phyloP scores from a whole-genome alignment of 2,113 vertebrate species.

The Chrysemys picta region DNA sequence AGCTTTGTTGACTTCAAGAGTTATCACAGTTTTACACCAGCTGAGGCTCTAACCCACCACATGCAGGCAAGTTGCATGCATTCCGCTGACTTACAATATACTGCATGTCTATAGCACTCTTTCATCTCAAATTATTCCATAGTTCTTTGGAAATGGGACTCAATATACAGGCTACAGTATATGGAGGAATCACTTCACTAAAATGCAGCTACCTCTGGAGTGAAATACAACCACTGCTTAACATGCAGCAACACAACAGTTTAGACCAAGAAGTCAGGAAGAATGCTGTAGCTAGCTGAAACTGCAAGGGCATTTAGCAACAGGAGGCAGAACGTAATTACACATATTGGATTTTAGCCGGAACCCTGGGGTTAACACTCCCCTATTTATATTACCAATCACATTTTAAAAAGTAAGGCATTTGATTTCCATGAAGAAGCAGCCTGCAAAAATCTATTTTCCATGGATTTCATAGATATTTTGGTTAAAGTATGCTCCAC shows the following conservation, averaged over 20 bases:
- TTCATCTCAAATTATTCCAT: neutral
- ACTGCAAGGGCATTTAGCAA: neutral
- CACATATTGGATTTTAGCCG: neutral
- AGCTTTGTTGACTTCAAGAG: neutral
- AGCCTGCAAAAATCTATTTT: neutral
- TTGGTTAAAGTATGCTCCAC: neutral
- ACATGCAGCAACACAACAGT: neutral
- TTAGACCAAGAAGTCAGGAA: accelerated
- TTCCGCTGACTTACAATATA: neutral
- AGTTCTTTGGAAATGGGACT: neutral
- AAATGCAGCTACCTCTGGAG: neutral
- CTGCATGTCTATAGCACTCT: neutral
- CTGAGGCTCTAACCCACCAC: too few relatives aligned
- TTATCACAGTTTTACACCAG: neutral
- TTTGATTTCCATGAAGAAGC: neutral
- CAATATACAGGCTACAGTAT: neutral
- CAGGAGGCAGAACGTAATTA: neutral
- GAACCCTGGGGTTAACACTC: neutral
- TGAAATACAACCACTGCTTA: neutral
- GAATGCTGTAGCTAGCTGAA: neutral
- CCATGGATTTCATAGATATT: neutral
- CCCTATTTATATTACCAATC: neutral
- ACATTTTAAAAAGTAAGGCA: neutral
- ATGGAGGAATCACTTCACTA: neutral
- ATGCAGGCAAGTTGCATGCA: neutral